Percentiles rank a stretch among this genome's conserved stretches.
Evolutionary conservation across 2,797 vertebrate genomes (phyloP).

Genomic region (Xerus rutilus): DNA sequence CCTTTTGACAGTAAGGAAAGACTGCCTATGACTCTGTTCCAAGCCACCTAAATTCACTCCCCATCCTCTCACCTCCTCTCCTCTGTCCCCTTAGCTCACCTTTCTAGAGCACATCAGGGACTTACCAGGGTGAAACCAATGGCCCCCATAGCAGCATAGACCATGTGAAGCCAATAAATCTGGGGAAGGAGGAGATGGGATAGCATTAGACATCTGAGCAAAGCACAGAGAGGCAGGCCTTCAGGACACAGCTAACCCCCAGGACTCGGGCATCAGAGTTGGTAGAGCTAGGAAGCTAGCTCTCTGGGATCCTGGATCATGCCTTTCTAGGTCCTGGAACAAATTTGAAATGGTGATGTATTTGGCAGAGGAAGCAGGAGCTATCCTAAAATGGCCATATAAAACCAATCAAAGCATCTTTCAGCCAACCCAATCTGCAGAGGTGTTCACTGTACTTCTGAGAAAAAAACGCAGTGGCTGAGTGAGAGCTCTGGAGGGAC

Average conservation of each 20-base stretch:
- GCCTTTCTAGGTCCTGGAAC: constrained; percentile 3
- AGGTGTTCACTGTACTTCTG: neutral
- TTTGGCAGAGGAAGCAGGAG: constrained; percentile 2
- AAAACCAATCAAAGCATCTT: neutral
- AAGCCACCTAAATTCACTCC: neutral
- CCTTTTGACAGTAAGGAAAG: neutral
- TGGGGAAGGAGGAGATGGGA: constrained; percentile 76
- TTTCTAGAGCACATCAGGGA: fast-evolving
- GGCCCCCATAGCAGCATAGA: constrained; percentile 95
- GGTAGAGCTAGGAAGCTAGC: neutral
- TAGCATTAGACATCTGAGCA: neutral
- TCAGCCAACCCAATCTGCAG: neutral
- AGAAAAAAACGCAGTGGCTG: neutral
- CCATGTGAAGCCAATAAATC: constrained; percentile 97
- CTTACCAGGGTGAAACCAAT: constrained; percentile 96
- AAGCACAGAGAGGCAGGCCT: neutral
- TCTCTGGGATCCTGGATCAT: neutral
- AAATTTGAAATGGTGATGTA: neutral
- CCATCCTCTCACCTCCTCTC: neutral
- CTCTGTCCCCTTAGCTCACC: neutral
- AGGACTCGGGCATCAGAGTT: neutral
- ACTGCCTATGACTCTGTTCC: neutral
- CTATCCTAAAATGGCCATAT: neutral
- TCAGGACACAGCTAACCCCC: neutral
- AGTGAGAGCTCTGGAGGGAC: neutral